Evolutionary conservation across 2,797 vertebrate species (phyloP).

Genomic region (Danionella dracula): DNA sequence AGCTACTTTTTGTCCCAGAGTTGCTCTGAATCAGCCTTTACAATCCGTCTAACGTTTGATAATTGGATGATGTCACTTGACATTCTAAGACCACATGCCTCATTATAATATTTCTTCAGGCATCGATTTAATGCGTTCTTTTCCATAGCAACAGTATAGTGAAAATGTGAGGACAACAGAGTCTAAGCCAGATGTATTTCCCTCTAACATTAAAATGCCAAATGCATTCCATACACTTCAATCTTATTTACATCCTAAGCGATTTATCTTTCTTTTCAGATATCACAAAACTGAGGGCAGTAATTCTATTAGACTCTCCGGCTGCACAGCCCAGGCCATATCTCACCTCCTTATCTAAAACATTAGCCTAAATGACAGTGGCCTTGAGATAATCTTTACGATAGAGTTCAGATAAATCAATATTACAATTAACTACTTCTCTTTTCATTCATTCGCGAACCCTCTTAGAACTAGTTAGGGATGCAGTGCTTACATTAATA

Average conservation of each 20-base stretch:
- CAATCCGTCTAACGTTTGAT: neutral
- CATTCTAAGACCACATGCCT: neutral
- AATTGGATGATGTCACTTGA: neutral
- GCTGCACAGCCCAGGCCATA: neutral
- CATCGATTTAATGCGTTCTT: neutral
- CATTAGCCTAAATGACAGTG: neutral
- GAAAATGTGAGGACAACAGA: neutral
- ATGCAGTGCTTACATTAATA: no score
- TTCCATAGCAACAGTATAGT: neutral
- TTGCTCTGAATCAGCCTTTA: no score
- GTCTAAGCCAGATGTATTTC: neutral
- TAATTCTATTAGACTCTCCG: neutral
- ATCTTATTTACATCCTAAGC: constrained; percentile 8
- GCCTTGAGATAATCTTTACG: constrained; percentile 13
- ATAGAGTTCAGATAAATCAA: neutral
- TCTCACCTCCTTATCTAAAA: neutral
- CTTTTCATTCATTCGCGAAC: constrained; percentile 8
- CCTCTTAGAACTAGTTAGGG: no score
- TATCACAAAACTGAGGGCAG: neutral
- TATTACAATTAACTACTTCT: neutral
- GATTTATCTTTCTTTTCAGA: neutral
- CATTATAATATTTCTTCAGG: neutral
- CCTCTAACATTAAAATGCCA: constrained; percentile 1
- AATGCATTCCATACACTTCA: neutral
- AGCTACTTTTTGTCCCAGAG: no score